Evolutionary conservation across 2,888 invertebrate genomes (phyloP).

Genomic region (Acanthococcus lagerstroemiae): DNA sequence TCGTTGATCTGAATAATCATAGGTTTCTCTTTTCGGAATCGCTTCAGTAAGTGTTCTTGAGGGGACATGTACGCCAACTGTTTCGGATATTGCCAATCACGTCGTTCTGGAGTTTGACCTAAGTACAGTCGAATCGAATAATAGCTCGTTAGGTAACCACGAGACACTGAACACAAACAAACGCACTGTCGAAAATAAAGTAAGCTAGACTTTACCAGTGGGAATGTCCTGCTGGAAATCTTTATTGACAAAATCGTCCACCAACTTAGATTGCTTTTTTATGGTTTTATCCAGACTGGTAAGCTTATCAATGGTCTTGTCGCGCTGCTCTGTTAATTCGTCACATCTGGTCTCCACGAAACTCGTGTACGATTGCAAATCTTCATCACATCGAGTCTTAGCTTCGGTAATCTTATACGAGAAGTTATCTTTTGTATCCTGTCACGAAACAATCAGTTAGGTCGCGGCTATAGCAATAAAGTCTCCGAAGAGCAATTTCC

Average conservation of each 20-base stretch:
- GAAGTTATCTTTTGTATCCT: not conserved
- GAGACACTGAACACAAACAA: not conserved
- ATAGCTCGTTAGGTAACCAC: not conserved
- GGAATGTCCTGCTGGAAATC: slow-evolving; percentile 8
- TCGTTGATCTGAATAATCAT: slow-evolving; percentile 1
- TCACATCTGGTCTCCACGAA: not conserved
- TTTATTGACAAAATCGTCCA: not conserved
- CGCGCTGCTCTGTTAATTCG: not conserved
- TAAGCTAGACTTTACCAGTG: slow-evolving; percentile 14
- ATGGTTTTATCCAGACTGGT: not conserved
- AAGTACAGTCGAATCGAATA: not conserved
- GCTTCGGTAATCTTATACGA: no score
- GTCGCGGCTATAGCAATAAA: no score
- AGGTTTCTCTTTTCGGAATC: slow-evolving; percentile 20
- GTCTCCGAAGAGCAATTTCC: no score
- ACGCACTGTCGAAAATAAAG: no score
- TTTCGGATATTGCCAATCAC: slow-evolving; percentile 17
- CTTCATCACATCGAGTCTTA: no score
- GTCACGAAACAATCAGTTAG: not conserved
- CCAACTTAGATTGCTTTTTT: not conserved
- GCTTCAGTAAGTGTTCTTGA: slow-evolving; percentile 11
- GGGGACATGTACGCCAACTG: slow-evolving; percentile 14
- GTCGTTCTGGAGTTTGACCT: slow-evolving; percentile 27
- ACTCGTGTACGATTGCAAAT: not conserved
- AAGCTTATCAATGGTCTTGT: not conserved